A percentile compares a stretch with the other conserved stretches of the same genome.
phyloP scores from a whole-genome alignment of 2,113 vertebrate genomes.

The Perognathus longimembris region DNA sequence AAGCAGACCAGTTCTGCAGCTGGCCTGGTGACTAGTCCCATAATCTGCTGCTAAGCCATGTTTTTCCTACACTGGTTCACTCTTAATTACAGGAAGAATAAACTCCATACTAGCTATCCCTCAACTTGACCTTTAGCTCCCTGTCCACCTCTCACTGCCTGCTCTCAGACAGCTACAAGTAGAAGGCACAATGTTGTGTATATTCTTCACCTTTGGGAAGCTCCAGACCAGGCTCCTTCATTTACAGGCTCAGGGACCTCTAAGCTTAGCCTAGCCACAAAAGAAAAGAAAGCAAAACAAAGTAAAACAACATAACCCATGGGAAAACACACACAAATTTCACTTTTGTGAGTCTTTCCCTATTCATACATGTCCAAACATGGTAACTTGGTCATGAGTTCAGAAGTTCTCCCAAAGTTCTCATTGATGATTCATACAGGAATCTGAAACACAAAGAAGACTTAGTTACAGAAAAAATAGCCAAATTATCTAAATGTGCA shows the following conservation, averaged over 20 bases:
- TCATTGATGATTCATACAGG: slow-evolving; percentile 90
- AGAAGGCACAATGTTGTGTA: background rate
- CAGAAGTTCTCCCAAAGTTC: slow-evolving; percentile 90
- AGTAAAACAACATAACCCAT: background rate
- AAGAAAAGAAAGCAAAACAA: background rate
- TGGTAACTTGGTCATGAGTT: slow-evolving; percentile 68
- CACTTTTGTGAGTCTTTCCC: slow-evolving; percentile 18
- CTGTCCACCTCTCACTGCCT: background rate
- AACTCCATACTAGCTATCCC: background rate
- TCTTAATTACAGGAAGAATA: background rate
- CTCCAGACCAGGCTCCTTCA: background rate
- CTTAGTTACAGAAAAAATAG: background rate
- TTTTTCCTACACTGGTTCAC: background rate
- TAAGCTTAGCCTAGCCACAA: background rate
- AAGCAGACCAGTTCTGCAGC: background rate
- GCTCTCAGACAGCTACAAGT: background rate
- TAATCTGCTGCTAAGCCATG: background rate
- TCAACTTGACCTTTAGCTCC: background rate
- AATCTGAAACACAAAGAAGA: slow-evolving; percentile 85
- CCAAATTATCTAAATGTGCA: background rate
- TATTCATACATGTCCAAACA: slow-evolving; percentile 31
- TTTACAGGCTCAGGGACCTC: background rate
- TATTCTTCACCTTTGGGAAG: background rate
- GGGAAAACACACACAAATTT: slow-evolving; percentile 4
- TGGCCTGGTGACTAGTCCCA: background rate